Evolutionary conservation across 2,113 vertebrate species (phyloP), one percentile per base, ranked within the genome.

Genomic region (Junco hyemalis): DNA sequence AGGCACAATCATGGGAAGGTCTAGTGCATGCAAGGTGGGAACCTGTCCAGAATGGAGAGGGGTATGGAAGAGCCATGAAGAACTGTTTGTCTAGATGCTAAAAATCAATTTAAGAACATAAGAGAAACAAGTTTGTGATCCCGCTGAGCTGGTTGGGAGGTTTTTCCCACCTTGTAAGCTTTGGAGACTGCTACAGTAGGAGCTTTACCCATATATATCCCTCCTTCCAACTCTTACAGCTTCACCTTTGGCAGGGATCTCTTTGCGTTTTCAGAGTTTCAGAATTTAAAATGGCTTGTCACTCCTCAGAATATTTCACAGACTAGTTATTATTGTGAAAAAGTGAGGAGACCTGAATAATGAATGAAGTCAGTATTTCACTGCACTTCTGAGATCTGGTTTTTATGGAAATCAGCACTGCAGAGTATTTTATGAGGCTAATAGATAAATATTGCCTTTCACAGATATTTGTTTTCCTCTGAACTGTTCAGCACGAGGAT

Each of bases 311-410:
- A 70, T 71, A 81, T 54, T 79, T 85, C 54, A 53, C 25, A 69
- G 44, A 38, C 21, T 31, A 51, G 78, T 90, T 91, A 48, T 68
- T 69, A 45, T 10, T 80, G 47, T 77, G 63, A 81, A 92, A 91
- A 79, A 69, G 9, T 45, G 36, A 81, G 64, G 64, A 68, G 42
- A 54, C 40, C 66, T 92, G 79, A 92, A 91, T 86, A 84, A 84
- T 81, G 70, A 88, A 90, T 76, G 64, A 95, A 80, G 69, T 57
- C 66, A 47, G 50, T 69, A 72, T 89, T 91, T 92, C 76, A 73
- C n/a, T 63, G 42, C 2, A 1, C 82, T 65, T 95, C 73, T 69
- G 63, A 57, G 86, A 78, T 73, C 38, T 72, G 87, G 23, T 61
- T 83, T 86, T 70, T 81, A 86, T 59, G 50, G n/a, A 81, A 87